Percentiles rank a stretch among this genome's conserved stretches.
phyloP scores from a whole-genome alignment of 2,797 vertebrate genomes.

The Aselliscus stoliczkanus region DNA sequence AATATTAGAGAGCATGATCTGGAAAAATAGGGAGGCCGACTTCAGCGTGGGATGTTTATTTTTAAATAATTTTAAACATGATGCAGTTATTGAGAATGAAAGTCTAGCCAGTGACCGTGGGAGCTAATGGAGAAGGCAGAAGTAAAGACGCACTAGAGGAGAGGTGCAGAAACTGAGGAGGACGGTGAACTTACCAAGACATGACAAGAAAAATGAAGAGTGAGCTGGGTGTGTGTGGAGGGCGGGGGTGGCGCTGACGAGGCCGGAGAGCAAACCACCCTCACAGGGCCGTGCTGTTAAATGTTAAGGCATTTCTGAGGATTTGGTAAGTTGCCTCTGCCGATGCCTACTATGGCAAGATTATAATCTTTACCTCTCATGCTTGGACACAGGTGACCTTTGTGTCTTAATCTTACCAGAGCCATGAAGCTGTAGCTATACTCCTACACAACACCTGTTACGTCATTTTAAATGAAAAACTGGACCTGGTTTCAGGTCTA shows the following conservation, averaged over 20 bases:
- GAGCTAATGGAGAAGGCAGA: background rate
- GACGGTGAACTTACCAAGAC: background rate
- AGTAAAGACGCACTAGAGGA: background rate
- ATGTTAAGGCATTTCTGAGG: background rate
- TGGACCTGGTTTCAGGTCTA: background rate
- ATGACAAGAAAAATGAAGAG: background rate
- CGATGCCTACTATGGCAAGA: background rate
- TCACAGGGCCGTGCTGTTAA: too few relatives aligned
- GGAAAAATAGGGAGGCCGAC: background rate
- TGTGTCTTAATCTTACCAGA: background rate
- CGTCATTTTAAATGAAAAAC: background rate
- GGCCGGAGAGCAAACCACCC: background rate
- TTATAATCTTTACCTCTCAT: background rate
- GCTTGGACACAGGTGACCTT: background rate
- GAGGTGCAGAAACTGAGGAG: background rate
- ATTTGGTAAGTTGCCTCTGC: background rate
- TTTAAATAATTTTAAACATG: background rate
- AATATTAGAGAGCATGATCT: background rate
- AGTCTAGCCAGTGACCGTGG: background rate
- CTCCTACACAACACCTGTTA: background rate
- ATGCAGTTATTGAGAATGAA: background rate
- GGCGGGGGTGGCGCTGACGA: rapidly evolving
- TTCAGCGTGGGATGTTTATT: background rate
- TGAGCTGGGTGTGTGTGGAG: background rate
- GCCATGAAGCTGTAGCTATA: background rate